Evolutionary conservation across 2,797 vertebrate species (phyloP).

Genomic region (Sebastes aleutianus): DNA sequence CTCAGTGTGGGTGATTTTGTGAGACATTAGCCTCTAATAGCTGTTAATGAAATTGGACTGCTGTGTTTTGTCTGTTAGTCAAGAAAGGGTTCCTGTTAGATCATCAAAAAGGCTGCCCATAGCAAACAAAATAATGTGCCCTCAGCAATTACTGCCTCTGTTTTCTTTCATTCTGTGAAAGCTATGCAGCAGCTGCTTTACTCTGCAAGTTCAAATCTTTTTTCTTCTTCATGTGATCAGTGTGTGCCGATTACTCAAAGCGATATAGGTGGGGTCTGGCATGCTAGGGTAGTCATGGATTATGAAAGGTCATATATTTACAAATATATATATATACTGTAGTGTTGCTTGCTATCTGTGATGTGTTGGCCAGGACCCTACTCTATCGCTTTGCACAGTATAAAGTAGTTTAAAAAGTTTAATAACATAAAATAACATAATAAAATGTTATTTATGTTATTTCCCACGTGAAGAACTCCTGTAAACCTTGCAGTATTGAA

Average conservation of each 20-base stretch:
- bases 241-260: constrained; percentile 99
- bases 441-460: constrained; percentile 99
- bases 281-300: constrained; percentile 89
- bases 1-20: constrained; percentile 44
- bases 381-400: constrained; percentile 99
- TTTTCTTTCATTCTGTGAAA: constrained; percentile 63
- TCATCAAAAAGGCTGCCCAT: constrained; percentile 74
- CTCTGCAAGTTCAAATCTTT: constrained; percentile 69
- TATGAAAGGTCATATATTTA: constrained; percentile 89
- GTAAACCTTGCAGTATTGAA: constrained; percentile 99
- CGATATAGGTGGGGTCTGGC: constrained; percentile 98
- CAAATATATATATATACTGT: constrained; percentile 66
- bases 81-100: constrained; percentile 86
- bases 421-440: constrained; percentile 99
- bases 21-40: constrained; percentile 55
- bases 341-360: constrained; percentile 91
- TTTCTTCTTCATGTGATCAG: constrained; percentile 87
- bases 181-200: constrained; percentile 75
- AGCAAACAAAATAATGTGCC: constrained; percentile 39
- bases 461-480: constrained; percentile 99
- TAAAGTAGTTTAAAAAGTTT: constrained; percentile 97
- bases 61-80: constrained; percentile 86
- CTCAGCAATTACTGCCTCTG: constrained; percentile 58
- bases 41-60: constrained; percentile 56
- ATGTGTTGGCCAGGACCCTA: constrained; percentile 91